Conservation (phyloP, 2,797 vertebrate species). For the Borostomias antarcticus region DNA sequence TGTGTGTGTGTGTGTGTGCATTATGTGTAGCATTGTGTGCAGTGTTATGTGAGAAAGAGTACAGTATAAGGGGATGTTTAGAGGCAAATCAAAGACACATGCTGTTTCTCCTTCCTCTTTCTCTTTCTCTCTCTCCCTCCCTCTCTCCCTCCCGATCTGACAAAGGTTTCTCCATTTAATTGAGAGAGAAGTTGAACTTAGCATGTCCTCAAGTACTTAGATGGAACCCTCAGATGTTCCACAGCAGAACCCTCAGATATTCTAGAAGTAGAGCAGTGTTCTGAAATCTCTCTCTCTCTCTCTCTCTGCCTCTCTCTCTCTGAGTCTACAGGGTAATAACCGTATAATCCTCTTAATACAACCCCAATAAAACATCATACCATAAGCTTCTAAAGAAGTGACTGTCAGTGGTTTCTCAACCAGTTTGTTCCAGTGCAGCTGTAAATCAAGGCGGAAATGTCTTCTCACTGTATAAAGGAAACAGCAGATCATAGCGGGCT, state of each 20-base stretch:
- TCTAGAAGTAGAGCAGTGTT: no score
- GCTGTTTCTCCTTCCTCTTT: background rate
- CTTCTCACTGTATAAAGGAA: background rate
- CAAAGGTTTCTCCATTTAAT: constrained; percentile 3
- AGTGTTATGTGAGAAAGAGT: no score
- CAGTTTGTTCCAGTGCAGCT: constrained; percentile 1
- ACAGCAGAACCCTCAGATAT: no score
- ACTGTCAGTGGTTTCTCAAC: background rate
- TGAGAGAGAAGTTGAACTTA: background rate
- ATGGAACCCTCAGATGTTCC: no score
- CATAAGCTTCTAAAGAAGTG: no score
- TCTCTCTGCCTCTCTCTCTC: no score
- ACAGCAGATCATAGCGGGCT: background rate
- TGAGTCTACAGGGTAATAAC: no score
- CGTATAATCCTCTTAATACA: no score
- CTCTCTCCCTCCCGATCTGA: background rate
- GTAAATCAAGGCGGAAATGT: background rate
- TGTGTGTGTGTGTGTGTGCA: no score
- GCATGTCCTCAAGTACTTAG: background rate
- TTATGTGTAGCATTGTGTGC: no score
- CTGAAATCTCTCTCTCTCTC: no score
- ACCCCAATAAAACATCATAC: no score
- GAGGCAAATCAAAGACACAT: constrained; percentile 34
- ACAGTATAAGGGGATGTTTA: constrained; percentile 13
- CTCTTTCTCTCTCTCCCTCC: background rate